Conservation (phyloP, 2,113 vertebrate species). For the Dryoscopus gambensis region DNA sequence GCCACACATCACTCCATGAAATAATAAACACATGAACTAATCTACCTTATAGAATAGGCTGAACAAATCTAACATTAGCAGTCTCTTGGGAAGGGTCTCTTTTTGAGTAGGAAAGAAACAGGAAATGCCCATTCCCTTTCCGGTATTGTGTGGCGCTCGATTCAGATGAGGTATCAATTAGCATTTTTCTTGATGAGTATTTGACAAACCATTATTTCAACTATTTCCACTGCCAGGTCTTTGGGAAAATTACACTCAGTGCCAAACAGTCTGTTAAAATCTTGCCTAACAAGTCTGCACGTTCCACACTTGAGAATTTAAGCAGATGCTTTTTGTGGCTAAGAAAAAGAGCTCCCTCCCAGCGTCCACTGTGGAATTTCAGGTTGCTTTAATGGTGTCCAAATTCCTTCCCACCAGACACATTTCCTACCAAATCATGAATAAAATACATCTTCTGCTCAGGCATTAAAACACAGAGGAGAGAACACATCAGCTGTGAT, state of each 20-base stretch:
- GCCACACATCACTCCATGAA: background rate
- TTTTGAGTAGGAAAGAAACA: background rate
- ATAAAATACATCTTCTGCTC: constrained; percentile 48
- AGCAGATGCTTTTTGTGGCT: constrained; percentile 60
- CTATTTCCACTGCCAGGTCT: constrained; percentile 69
- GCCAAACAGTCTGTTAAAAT: constrained; percentile 74
- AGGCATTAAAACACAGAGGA: constrained; percentile 17
- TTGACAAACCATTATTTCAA: constrained; percentile 73
- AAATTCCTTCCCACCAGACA: background rate
- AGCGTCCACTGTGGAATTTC: background rate
- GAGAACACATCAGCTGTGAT: constrained; percentile 38
- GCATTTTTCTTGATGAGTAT: constrained; percentile 58
- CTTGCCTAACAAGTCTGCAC: constrained; percentile 50
- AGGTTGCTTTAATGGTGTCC: background rate
- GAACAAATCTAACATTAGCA: background rate
- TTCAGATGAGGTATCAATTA: constrained; percentile 59
- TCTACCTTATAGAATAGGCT: background rate
- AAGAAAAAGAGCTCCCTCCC: constrained; percentile 33
- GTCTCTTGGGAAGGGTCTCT: background rate
- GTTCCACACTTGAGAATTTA: constrained; percentile 51
- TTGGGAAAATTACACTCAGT: constrained; percentile 55
- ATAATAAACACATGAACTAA: background rate
- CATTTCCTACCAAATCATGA: constrained; percentile 3
- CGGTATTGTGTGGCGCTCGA: background rate
- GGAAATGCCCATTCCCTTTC: constrained; percentile 14